Conservation (phyloP, 2,888 invertebrate genomes). For the Microplitis manilae region DNA sequence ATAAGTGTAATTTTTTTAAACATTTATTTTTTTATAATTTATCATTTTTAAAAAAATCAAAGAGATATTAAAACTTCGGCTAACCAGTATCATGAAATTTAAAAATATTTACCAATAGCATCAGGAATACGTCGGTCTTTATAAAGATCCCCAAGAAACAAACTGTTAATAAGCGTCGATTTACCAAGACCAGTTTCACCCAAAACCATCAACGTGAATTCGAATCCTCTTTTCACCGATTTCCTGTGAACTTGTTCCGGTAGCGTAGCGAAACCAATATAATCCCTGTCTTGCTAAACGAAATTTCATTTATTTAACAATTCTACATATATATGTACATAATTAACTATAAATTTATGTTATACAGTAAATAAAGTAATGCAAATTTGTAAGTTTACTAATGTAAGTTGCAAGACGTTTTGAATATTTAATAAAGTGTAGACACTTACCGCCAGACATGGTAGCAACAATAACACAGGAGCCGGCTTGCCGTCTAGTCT, state of each 20-base stretch:
- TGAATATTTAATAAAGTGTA: constrained; percentile 13
- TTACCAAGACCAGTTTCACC: constrained; percentile 96
- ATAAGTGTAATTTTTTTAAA: too few species aligned
- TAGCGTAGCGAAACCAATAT: constrained; percentile 95
- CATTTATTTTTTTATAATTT: too few species aligned
- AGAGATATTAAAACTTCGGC: neutral
- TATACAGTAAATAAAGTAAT: neutral
- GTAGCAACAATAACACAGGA: constrained; percentile 56
- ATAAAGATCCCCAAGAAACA: constrained; percentile 94
- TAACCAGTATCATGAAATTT: constrained; percentile 7
- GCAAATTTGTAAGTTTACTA: neutral
- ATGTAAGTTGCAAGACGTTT: neutral
- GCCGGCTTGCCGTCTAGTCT: constrained; percentile 43
- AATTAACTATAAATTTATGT: too few species aligned
- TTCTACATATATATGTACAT: too few species aligned
- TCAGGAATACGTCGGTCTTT: constrained; percentile 85
- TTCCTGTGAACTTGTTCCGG: constrained; percentile 97
- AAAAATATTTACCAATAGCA: constrained; percentile 76
- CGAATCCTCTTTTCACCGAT: constrained; percentile 96
- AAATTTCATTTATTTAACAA: constrained; percentile 30
- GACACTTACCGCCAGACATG: constrained; percentile 65
- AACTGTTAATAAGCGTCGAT: constrained; percentile 94
- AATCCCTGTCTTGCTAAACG: constrained; percentile 70
- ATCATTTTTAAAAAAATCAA: too few species aligned
- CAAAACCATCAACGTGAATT: constrained; percentile 96